Conservation (phyloP, 2,797 vertebrate genomes). For the Luscinia megarhynchos region DNA sequence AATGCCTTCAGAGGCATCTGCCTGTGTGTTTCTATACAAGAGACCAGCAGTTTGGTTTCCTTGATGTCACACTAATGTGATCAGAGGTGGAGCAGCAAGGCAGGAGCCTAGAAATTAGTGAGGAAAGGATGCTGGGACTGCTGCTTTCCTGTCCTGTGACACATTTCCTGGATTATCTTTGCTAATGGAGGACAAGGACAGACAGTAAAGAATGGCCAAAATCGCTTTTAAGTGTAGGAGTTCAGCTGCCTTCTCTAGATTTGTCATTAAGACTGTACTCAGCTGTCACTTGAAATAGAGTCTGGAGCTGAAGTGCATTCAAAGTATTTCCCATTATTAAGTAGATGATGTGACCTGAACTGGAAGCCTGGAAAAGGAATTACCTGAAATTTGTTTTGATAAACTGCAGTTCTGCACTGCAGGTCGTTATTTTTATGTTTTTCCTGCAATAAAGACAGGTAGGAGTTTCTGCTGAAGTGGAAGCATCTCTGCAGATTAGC, state of each 20-base stretch:
- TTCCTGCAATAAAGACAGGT: neutral
- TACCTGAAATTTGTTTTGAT: neutral
- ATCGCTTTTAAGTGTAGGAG: neutral
- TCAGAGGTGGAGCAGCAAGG: neutral
- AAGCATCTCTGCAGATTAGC: neutral
- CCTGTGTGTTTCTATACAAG: neutral
- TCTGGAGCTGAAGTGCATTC: neutral
- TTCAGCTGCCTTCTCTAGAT: neutral
- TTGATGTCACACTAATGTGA: neutral
- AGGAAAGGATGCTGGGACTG: neutral
- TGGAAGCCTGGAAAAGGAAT: neutral
- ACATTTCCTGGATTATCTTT: neutral
- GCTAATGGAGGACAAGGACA: neutral
- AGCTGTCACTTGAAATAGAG: neutral
- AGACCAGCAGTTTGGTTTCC: neutral
- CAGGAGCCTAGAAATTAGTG: neutral
- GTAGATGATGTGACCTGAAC: neutral
- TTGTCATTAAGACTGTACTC: neutral
- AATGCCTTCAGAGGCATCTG: neutral
- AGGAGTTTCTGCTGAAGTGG: neutral
- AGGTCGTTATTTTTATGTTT: neutral
- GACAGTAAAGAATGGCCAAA: neutral
- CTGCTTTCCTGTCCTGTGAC: neutral
- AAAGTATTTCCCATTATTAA: neutral
- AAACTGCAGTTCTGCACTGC: neutral